A percentile compares a stretch with the other conserved stretches of the same genome.
Conservation (phyloP, 2,888 invertebrate genomes). For the Tipula lateralis region DNA sequence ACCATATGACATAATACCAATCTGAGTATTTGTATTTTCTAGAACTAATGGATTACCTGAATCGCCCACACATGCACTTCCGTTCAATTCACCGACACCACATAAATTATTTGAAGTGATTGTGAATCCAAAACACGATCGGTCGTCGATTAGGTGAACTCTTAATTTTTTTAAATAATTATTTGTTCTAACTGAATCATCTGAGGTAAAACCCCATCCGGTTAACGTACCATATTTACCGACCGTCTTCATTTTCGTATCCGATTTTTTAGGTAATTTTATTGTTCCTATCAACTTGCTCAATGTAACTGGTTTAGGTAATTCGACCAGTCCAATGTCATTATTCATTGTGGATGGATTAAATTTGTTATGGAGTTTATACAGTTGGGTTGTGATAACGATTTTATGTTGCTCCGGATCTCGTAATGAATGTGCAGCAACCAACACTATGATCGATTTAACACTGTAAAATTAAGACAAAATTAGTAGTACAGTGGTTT, state of each 20-base stretch:
- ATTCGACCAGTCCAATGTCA: background rate
- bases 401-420: background rate
- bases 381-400: background rate
- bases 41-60: background rate
- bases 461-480: background rate
- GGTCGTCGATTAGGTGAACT: background rate
- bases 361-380: background rate
- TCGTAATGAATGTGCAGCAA: background rate
- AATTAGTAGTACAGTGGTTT: background rate
- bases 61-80: background rate
- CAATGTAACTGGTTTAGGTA: background rate
- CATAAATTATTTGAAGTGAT: background rate
- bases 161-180: background rate
- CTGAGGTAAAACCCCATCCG: background rate
- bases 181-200: background rate
- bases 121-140: background rate
- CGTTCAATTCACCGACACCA: background rate
- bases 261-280: background rate
- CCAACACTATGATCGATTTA: background rate
- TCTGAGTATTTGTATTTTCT: background rate
- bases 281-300: background rate
- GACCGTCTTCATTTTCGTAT: background rate
- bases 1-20: background rate
- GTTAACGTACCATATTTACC: background rate
- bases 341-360: background rate